Conservation (phyloP, 2,888 invertebrate genomes). For the Calephelis perditalis region DNA sequence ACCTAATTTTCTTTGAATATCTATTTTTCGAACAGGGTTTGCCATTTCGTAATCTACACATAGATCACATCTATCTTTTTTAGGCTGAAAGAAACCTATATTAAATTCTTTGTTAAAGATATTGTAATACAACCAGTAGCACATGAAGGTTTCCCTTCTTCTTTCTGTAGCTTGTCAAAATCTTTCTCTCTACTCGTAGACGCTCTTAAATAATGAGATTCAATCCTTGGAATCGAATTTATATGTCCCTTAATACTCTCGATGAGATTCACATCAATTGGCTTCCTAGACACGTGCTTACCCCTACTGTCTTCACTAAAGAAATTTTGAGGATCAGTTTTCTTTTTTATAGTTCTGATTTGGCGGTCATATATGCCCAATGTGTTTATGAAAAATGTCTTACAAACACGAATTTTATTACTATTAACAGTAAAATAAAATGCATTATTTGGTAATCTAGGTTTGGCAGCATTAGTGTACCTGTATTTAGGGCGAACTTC, state of each 20-base stretch:
- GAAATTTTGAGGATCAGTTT: too few relatives aligned
- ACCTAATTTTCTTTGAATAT: slow-evolving; percentile 27
- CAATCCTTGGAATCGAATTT: slow-evolving; percentile 25
- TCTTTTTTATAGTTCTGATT: too few relatives aligned
- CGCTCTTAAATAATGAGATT: slow-evolving; percentile 20
- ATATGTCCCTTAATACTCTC: slow-evolving; percentile 27
- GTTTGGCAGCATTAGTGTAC: slow-evolving; percentile 29
- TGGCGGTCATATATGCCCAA: too few relatives aligned
- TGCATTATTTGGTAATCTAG: slow-evolving; percentile 28
- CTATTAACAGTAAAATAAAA: slow-evolving; percentile 30
- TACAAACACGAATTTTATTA: slow-evolving; percentile 25
- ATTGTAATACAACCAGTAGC: too few relatives aligned
- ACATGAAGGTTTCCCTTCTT: too few relatives aligned
- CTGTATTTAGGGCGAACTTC: slow-evolving; percentile 23
- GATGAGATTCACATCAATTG: slow-evolving; percentile 17
- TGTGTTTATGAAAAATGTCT: too few relatives aligned
- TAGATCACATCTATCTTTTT: slow-evolving; percentile 32
- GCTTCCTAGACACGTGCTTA: slow-evolving; percentile 17
- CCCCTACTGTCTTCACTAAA: too few relatives aligned
- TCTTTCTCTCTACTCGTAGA: slow-evolving; percentile 16
- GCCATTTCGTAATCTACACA: slow-evolving; percentile 27
- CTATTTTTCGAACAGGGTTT: slow-evolving; percentile 19
- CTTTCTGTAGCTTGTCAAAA: neutral
- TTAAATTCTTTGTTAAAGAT: neutral
- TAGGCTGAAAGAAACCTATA: slow-evolving; percentile 29